These are phyloP conservation scores for Amphiprion percula DNA, from an alignment of 2,113 vertebrate species.

Conservation along the genomic window DNA sequence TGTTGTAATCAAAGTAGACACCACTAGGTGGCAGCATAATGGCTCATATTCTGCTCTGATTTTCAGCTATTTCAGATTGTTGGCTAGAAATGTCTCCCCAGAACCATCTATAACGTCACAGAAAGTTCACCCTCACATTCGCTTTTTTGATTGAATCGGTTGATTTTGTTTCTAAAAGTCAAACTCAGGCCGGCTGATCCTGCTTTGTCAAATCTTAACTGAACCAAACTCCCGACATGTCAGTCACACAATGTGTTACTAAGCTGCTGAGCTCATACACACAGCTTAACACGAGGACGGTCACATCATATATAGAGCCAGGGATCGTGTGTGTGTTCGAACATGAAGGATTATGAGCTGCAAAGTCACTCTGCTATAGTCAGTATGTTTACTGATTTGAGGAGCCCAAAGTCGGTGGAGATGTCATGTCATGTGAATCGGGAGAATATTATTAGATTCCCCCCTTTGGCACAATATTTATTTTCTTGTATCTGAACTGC, in stretches of 20 bases:
- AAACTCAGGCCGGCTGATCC: background rate
- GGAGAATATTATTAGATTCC: too few species aligned
- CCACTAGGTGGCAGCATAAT: conserved; percentile 68
- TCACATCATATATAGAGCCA: background rate
- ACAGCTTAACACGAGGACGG: conserved; percentile 13
- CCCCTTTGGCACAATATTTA: too few species aligned
- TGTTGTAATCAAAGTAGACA: background rate
- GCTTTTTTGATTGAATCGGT: background rate
- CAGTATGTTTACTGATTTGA: background rate
- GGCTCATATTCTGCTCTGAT: background rate
- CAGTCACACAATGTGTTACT: conserved; percentile 1
- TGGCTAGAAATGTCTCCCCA: background rate
- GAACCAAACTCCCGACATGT: background rate
- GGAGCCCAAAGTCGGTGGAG: background rate
- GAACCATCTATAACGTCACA: background rate
- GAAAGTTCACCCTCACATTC: background rate
- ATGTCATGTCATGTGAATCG: background rate
- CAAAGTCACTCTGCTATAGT: background rate
- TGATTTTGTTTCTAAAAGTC: background rate
- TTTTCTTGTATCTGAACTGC: too few species aligned
- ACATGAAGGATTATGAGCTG: background rate
- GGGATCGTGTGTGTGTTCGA: background rate
- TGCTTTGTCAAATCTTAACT: conserved; percentile 5
- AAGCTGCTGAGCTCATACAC: conserved; percentile 26
- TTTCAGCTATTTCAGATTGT: background rate